Evolutionary conservation across 2,888 invertebrate species (phyloP).

Genomic region (Monopis laevigella): DNA sequence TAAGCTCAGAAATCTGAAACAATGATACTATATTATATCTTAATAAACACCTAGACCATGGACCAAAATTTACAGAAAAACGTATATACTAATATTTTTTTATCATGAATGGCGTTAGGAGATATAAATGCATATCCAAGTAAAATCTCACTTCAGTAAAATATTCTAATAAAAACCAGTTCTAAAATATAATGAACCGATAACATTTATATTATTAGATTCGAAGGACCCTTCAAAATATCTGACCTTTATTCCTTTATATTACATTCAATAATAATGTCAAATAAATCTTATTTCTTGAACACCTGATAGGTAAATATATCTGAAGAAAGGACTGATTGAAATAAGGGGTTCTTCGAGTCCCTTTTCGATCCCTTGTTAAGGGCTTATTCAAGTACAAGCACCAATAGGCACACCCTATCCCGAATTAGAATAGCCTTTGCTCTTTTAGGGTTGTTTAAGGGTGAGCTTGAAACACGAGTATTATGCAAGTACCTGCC

Average conservation of each 20-base stretch:
- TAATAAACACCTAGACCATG: too few relatives aligned
- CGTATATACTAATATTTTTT: too few relatives aligned
- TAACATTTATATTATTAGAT: slow-evolving; percentile 41
- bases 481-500: too few relatives aligned
- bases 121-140: too few relatives aligned
- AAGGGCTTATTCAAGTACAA: slow-evolving; percentile 56
- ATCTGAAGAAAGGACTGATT: slow-evolving; percentile 37
- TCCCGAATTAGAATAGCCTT: slow-evolving; percentile 37
- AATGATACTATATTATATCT: too few relatives aligned
- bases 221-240: slow-evolving; percentile 34
- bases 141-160: too few relatives aligned
- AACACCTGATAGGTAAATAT: slow-evolving; percentile 48
- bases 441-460: slow-evolving; percentile 56
- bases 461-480: slow-evolving; percentile 15
- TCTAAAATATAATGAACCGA: slow-evolving; percentile 26
- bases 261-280: slow-evolving; percentile 41
- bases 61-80: too few relatives aligned
- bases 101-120: too few relatives aligned
- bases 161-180: too few relatives aligned
- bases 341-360: slow-evolving; percentile 24
- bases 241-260: slow-evolving; percentile 44
- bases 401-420: slow-evolving; percentile 34
- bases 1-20: too few relatives aligned
- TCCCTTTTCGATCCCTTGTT: slow-evolving; percentile 49
- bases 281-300: slow-evolving; percentile 53